Base-by-base conservation (phyloP, 2,113 vertebrate genomes). In the Oncorhynchus tshawytscha region DNA sequence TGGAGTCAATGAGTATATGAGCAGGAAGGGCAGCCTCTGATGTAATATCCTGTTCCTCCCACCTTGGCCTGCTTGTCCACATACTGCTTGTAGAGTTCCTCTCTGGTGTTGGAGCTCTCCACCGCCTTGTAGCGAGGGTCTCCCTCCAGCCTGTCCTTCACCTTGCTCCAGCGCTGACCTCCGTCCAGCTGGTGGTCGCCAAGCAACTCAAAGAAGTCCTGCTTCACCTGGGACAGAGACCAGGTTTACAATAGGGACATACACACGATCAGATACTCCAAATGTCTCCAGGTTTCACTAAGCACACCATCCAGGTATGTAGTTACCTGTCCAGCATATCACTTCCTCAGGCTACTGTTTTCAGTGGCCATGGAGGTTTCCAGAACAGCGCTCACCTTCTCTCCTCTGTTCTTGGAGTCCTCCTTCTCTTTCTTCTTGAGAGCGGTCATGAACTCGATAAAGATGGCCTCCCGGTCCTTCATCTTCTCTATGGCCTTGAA, bases 401-500 rank as follows among this genome's bases (percentile, higher is more conserved):
- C 98, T 84, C 96, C 96, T 91, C 95, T 94, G 83, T 92, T 96
- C 93, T 98, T 99, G 76, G 96, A 97, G 81, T 99, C 97, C 88
- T 99, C 97, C 84, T 99, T 99, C 81, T 99, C 98, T 81, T 96
- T 96, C 91, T 99, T 99, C 88, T 94, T 95, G 88, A 96, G 93
- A 24, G 96, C 95, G 0, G 94, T 94, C 90, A 99, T 97, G 92
- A 96, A 98, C 86, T 99, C 98, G 31, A 94, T 94, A 90, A 97
- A 99, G 82, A 99, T 96, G 45, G 94, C 94, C 91, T 99, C 98
- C 81, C 98, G 91, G 91, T 99, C 98, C 94, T 99, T 99, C 98
- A 99, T 99, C 94, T 99, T 99, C 89, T 99, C 98, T 84, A 99
- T 99, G 89, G 95, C 95, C 93, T 99, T 99, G 90, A 99, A 99